phyloP scores from a whole-genome alignment of 23 tunicate genomes.

The Ascidia mentula region DNA sequence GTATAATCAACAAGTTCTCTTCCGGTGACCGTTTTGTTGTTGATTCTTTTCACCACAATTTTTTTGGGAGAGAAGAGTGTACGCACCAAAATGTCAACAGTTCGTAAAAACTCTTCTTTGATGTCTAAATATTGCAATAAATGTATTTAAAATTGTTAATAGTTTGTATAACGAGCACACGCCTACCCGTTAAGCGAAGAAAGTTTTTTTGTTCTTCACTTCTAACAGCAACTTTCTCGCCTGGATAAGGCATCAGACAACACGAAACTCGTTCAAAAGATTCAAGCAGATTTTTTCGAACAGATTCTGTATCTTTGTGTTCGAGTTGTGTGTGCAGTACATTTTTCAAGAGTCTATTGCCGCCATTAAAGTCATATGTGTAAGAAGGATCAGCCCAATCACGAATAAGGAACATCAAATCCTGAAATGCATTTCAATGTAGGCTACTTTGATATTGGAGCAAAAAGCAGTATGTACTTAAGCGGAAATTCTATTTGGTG shows the following conservation, averaged over 20 bases:
- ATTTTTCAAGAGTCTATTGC: constrained; percentile 20
- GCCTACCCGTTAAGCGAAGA: too few relatives aligned
- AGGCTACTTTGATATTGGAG: too few relatives aligned
- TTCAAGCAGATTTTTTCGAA: constrained; percentile 15
- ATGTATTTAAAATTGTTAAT: too few relatives aligned
- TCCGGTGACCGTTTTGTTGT: constrained; percentile 23
- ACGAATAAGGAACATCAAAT: constrained; percentile 36
- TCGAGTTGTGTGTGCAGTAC: constrained; percentile 14
- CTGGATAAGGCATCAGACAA: constrained; percentile 48
- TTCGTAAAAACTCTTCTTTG: background rate
- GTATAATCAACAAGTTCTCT: constrained; percentile 31
- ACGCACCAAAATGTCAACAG: background rate
- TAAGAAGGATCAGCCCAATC: constrained; percentile 43
- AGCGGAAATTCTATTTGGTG: too few relatives aligned
- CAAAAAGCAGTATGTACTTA: too few relatives aligned
- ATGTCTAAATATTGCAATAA: too few relatives aligned
- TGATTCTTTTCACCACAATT: constrained; percentile 37
- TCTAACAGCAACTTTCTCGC: constrained; percentile 23
- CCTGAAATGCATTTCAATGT: background rate
- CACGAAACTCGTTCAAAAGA: constrained; percentile 32
- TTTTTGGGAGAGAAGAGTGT: constrained; percentile 18
- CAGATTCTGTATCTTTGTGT: constrained; percentile 17
- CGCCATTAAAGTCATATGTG: constrained; percentile 32
- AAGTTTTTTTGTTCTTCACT: too few relatives aligned
- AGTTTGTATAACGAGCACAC: too few relatives aligned